A percentile compares a stretch with the other conserved stretches of the same genome.
phyloP scores from a whole-genome alignment of 1,140 invertebrate species.

The Drosophila grimshawi region DNA sequence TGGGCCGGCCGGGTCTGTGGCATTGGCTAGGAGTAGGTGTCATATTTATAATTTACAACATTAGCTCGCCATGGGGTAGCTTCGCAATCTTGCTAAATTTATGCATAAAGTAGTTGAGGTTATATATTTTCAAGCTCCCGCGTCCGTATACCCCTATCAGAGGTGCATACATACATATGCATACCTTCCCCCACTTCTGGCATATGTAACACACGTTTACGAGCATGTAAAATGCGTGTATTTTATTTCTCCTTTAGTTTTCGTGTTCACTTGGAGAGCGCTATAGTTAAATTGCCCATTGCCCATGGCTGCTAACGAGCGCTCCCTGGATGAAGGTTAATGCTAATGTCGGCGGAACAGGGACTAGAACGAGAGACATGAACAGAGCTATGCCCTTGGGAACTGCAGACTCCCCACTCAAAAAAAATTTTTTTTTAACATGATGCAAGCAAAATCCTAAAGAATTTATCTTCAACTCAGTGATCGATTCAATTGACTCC shows the following conservation, averaged over 20 bases:
- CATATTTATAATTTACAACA: slow-evolving; percentile 84
- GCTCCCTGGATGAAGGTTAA: slow-evolving; percentile 35
- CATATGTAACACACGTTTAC: slow-evolving; percentile 82
- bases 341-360: slow-evolving; percentile 39
- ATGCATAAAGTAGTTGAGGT: slow-evolving; percentile 82
- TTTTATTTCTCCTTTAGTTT: slow-evolving; percentile 74
- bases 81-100: slow-evolving; percentile 82
- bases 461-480: slow-evolving; percentile 3
- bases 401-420: background rate
- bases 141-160: slow-evolving; percentile 7
- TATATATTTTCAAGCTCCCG: slow-evolving; percentile 64
- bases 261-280: slow-evolving; percentile 52
- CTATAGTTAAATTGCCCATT: slow-evolving; percentile 67
- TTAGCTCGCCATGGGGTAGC: slow-evolving; percentile 82
- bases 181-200: slow-evolving; percentile 12
- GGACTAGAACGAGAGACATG: background rate
- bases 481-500: background rate
- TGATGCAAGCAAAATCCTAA: background rate
- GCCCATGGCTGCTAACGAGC: slow-evolving; percentile 48
- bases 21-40: slow-evolving; percentile 74
- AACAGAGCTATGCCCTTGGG: slow-evolving; percentile 12
- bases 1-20: slow-evolving; percentile 26
- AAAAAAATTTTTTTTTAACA: background rate
- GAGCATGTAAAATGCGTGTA: slow-evolving; percentile 82
- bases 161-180: background rate